These are phyloP conservation scores for Drepana falcataria DNA, from an alignment of 2,888 invertebrate genomes.

Conservation along the genomic window DNA sequence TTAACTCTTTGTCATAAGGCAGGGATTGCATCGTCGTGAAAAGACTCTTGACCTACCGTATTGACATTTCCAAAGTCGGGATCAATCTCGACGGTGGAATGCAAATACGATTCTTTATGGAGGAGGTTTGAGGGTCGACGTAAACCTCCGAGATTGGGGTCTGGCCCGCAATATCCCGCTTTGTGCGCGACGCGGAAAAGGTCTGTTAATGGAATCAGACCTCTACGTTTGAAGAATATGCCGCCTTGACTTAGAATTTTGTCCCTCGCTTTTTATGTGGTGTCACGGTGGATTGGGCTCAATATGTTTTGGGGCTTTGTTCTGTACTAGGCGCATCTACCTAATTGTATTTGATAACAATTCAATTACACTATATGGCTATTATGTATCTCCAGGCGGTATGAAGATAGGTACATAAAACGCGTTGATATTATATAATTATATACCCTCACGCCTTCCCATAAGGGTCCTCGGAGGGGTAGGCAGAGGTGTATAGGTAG, in stretches of 20 bases:
- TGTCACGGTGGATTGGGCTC: slow-evolving; percentile 21
- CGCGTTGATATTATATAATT: too few species aligned
- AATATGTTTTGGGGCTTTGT: neutral
- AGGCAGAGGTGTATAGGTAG: too few species aligned
- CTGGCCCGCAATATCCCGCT: slow-evolving; percentile 53
- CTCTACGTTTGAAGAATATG: slow-evolving; percentile 8
- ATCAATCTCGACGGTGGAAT: slow-evolving; percentile 58
- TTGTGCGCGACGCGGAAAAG: slow-evolving; percentile 53
- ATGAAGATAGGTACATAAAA: too few species aligned
- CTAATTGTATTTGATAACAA: too few species aligned
- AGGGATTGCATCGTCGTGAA: slow-evolving; percentile 4
- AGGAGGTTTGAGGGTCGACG: slow-evolving; percentile 36
- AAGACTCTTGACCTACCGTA: slow-evolving; percentile 48
- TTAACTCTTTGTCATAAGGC: slow-evolving; percentile 9
- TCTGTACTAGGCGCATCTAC: too few species aligned
- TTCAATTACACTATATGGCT: too few species aligned
- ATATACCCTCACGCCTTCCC: too few species aligned
- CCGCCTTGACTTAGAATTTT: neutral
- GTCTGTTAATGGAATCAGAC: slow-evolving; percentile 68
- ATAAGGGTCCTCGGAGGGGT: too few species aligned
- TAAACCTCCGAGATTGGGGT: slow-evolving; percentile 54
- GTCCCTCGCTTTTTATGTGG: slow-evolving; percentile 19
- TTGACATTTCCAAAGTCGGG: slow-evolving; percentile 53
- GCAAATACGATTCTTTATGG: slow-evolving; percentile 66
- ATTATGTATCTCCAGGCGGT: too few species aligned